A percentile compares a stretch with the other conserved stretches of the same genome.
Evolutionary conservation across 30 jellyfish, hydroid and myxozoan species (phyloP).

Genomic region (Calvadosia cruxmelitensis): DNA sequence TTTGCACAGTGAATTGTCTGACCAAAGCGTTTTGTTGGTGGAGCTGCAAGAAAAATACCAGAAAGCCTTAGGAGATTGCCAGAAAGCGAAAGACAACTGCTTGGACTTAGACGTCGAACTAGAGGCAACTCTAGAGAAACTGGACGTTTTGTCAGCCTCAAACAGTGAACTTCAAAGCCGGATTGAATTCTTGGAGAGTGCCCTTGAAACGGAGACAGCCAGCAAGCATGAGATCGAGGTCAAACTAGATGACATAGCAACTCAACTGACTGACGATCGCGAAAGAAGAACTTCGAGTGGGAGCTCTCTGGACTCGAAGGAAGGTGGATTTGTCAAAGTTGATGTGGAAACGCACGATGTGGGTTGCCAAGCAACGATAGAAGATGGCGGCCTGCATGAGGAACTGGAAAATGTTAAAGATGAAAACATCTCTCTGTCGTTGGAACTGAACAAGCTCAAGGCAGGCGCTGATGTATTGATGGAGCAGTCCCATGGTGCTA

Average conservation of each 20-base stretch:
- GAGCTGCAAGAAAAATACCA: neutral
- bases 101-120: neutral
- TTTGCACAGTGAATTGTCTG: neutral
- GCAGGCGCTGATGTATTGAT: slow-evolving; percentile 1
- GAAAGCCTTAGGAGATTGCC: neutral
- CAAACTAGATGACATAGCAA: slow-evolving; percentile 15
- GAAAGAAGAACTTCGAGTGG: neutral
- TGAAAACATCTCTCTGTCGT: slow-evolving; percentile 41
- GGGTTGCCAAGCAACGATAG: slow-evolving; percentile 17
- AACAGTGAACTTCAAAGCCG: neutral
- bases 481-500: neutral
- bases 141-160: neutral
- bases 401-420: slow-evolving; percentile 31
- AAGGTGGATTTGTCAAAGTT: slow-evolving; percentile 12
- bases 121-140: neutral
- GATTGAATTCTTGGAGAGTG: neutral
- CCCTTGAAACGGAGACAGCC: neutral
- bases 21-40: neutral
- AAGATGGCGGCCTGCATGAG: slow-evolving; percentile 19
- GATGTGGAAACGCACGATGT: slow-evolving; percentile 33
- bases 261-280: slow-evolving; percentile 20
- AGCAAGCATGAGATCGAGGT: slow-evolving; percentile 5
- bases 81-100: neutral
- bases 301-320: slow-evolving; percentile 1
- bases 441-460: slow-evolving; percentile 26